phyloP scores from a whole-genome alignment of 2,797 vertebrate genomes.

The Coregonus ussuriensis region DNA sequence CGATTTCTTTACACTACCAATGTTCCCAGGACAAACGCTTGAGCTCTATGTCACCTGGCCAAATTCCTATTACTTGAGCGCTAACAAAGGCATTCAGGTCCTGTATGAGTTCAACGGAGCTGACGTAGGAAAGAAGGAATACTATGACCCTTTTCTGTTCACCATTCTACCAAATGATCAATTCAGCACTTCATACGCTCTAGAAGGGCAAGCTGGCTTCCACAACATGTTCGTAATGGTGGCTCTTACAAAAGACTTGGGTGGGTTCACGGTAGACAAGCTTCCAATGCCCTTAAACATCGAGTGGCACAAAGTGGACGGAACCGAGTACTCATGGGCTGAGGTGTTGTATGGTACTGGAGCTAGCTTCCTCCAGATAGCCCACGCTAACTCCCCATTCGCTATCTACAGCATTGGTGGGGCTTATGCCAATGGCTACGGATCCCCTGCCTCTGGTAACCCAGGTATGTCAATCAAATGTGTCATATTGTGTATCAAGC shows the following conservation, averaged over 20 bases:
- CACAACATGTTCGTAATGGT: conserved; percentile 57
- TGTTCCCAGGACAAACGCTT: conserved; percentile 44
- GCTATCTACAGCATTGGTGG: conserved; percentile 66
- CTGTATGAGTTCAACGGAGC: conserved; percentile 66
- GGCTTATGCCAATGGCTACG: conserved; percentile 50
- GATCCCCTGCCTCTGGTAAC: conserved; percentile 55
- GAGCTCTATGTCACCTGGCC: conserved; percentile 42
- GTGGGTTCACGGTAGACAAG: conserved; percentile 53
- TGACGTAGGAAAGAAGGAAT: fast-evolving
- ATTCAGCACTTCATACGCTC: conserved; percentile 64
- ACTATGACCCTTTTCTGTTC: conserved; percentile 67
- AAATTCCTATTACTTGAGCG: conserved; percentile 51
- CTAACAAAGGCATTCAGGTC: conserved; percentile 68
- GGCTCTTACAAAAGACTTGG: conserved; percentile 28
- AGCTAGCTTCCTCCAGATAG: conserved; percentile 24
- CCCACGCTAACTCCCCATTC: conserved; percentile 46
- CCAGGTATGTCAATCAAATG: conserved; percentile 17
- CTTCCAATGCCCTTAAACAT: neutral
- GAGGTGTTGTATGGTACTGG: conserved; percentile 50
- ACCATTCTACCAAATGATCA: conserved; percentile 53
- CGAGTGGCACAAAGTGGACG: conserved; percentile 54
- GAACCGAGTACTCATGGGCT: conserved; percentile 65
- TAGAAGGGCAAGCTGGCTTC: conserved; percentile 47
- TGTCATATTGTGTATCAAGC: neutral
- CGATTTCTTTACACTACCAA: conserved; percentile 28